Conservation (phyloP, 2,888 invertebrate genomes). For the Xanthia togata region DNA sequence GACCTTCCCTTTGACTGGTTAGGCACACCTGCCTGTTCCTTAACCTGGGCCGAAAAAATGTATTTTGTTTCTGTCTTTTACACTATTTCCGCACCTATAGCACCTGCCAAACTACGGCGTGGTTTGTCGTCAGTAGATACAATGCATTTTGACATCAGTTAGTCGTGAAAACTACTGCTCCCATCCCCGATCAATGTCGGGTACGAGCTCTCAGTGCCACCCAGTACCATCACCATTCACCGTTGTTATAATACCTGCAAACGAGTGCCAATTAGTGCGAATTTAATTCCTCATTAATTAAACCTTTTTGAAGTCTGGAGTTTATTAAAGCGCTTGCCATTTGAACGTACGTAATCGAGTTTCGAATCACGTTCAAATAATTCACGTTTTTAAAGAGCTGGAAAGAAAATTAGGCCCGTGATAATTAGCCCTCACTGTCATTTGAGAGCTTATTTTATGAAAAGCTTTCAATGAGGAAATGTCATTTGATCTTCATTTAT, state of each 20-base stretch:
- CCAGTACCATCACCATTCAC: neutral
- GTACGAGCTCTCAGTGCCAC: neutral
- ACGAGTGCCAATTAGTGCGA: conserved; percentile 55
- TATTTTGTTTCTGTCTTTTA: too few relatives aligned
- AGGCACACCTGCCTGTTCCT: too few relatives aligned
- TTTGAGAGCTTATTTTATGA: neutral
- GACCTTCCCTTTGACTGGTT: too few relatives aligned
- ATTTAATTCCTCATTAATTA: conserved; percentile 48
- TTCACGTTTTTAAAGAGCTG: conserved; percentile 11
- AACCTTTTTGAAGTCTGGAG: conserved; percentile 37
- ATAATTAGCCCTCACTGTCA: neutral
- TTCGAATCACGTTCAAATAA: conserved; percentile 28
- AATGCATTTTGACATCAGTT: neutral
- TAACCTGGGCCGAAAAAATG: too few relatives aligned
- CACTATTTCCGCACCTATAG: too few relatives aligned
- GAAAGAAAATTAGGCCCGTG: neutral
- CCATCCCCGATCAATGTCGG: neutral
- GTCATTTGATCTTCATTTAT: neutral
- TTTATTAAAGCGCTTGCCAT: conserved; percentile 48
- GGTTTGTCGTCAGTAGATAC: neutral
- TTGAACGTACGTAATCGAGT: conserved; percentile 48
- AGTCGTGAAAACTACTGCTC: neutral
- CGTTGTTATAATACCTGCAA: conserved; percentile 20
- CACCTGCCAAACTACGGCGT: too few relatives aligned
- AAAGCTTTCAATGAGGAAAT: neutral